Conservation (phyloP, 2,888 invertebrate genomes). For the Lepas anatifera region DNA sequence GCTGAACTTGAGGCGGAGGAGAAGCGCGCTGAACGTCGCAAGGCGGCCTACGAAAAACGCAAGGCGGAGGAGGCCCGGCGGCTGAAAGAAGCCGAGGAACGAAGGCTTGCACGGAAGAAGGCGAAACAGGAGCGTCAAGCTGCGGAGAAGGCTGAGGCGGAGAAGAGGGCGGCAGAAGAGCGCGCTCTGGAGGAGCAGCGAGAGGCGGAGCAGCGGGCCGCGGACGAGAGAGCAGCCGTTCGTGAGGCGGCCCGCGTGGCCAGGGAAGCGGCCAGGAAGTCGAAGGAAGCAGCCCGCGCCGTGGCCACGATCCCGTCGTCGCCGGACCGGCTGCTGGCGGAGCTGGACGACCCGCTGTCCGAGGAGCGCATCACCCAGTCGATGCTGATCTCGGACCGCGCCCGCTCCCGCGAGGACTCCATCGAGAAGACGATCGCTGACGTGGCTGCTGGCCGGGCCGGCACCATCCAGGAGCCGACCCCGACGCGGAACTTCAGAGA, state of each 20-base stretch:
- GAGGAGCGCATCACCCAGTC: not conserved
- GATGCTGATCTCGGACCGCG: not conserved
- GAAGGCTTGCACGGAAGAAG: not conserved
- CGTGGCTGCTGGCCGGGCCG: constrained; percentile 5
- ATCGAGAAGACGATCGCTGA: not conserved
- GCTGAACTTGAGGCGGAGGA: not conserved
- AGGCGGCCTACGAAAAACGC: not conserved
- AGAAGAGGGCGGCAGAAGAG: not conserved
- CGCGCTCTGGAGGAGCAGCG: not conserved
- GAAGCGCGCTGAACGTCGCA: not conserved
- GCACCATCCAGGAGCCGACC: not conserved
- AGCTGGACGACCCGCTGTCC: constrained; percentile 2
- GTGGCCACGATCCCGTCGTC: not conserved
- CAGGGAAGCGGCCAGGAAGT: not conserved
- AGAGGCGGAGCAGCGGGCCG: not conserved
- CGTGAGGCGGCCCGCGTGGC: not conserved
- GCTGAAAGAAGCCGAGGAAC: not conserved
- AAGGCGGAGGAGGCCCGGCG: not conserved
- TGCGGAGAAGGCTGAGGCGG: not conserved
- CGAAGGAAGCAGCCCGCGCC: not conserved
- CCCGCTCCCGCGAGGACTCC: not conserved
- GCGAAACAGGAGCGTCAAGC: not conserved
- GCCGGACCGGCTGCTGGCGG: not conserved
- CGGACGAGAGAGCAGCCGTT: not conserved
- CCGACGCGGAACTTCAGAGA: too few relatives aligned